A percentile compares a stretch with the other conserved stretches of the same genome.
These are phyloP conservation scores for Zaprionus lachaisei DNA, from an alignment of 1,140 invertebrate species.

Conservation along the genomic window DNA sequence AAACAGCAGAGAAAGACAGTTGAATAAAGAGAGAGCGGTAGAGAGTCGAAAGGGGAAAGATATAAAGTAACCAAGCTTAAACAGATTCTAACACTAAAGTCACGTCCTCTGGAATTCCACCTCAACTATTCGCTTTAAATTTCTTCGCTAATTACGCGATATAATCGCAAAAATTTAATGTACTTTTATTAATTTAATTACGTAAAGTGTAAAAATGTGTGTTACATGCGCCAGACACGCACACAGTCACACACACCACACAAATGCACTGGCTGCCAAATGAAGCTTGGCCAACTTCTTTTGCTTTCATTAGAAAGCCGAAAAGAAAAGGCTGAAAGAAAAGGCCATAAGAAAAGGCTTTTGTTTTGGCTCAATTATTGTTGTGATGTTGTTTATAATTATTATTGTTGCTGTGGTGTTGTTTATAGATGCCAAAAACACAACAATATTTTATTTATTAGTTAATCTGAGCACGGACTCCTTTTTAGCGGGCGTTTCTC, in stretches of 20 bases:
- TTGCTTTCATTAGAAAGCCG: conserved; percentile 78
- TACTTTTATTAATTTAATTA: conserved; percentile 77
- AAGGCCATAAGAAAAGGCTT: conserved; percentile 62
- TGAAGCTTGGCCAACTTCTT: conserved; percentile 35
- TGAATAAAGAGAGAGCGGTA: neutral
- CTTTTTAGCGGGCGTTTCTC: conserved; percentile 45
- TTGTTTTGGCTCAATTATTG: conserved; percentile 10
- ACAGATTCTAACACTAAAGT: neutral
- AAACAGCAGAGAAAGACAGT: neutral
- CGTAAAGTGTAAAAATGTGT: conserved; percentile 64
- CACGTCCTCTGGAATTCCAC: neutral
- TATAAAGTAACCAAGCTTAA: neutral
- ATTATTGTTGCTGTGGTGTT: conserved; percentile 21
- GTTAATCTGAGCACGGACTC: conserved; percentile 33
- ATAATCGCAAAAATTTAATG: conserved; percentile 63
- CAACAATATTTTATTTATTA: conserved; percentile 40
- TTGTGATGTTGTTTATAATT: conserved; percentile 22
- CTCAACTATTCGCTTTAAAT: conserved; percentile 6
- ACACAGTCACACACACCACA: conserved; percentile 37
- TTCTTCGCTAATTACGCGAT: conserved; percentile 44
- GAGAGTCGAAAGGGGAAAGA: neutral
- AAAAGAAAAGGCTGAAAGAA: conserved; percentile 55
- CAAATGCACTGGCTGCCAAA: neutral
- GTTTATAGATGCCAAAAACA: conserved; percentile 46
- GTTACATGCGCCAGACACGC: conserved; percentile 64